Conservation (phyloP, 1,140 invertebrate species). For the Bathynomus jamesi region DNA sequence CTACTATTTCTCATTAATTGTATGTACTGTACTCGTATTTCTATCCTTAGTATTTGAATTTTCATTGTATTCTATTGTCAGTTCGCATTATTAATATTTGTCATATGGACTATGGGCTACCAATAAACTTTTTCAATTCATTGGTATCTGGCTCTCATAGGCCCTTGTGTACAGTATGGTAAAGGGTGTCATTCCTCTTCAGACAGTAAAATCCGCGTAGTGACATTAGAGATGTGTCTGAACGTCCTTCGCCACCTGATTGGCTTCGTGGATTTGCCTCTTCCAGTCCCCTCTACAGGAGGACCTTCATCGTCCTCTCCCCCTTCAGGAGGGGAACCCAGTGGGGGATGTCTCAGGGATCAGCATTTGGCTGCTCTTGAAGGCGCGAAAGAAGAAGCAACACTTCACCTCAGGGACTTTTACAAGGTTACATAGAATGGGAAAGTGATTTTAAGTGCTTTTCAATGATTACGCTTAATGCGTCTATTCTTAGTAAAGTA, state of each 20-base stretch:
- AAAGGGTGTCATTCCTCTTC: no score
- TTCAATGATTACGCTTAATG: no score
- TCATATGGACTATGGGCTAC: no score
- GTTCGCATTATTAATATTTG: no score
- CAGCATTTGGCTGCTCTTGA: slow-evolving; percentile 62
- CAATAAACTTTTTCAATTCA: no score
- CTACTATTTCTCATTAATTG: no score
- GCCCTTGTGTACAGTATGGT: no score
- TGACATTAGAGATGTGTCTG: slow-evolving; percentile 82
- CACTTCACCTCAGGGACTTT: slow-evolving; percentile 77
- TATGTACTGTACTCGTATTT: no score
- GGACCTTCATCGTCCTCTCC: slow-evolving; percentile 44
- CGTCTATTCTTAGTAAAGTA: no score
- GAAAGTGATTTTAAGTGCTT: slow-evolving; percentile 23
- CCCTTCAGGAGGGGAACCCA: slow-evolving; percentile 11
- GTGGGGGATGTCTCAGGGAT: slow-evolving; percentile 51
- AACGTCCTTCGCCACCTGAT: slow-evolving; percentile 59
- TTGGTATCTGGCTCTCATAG: no score
- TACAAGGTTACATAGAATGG: slow-evolving; percentile 59
- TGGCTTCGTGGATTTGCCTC: slow-evolving; percentile 29
- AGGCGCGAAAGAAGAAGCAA: slow-evolving; percentile 74
- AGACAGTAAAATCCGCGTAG: slow-evolving; percentile 69
- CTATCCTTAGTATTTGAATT: no score
- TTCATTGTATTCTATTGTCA: no score
- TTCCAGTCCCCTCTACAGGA: slow-evolving; percentile 49